These are phyloP conservation scores for Mastacembelus armatus DNA, from an alignment of 2,797 vertebrate species.

Conservation along the genomic window DNA sequence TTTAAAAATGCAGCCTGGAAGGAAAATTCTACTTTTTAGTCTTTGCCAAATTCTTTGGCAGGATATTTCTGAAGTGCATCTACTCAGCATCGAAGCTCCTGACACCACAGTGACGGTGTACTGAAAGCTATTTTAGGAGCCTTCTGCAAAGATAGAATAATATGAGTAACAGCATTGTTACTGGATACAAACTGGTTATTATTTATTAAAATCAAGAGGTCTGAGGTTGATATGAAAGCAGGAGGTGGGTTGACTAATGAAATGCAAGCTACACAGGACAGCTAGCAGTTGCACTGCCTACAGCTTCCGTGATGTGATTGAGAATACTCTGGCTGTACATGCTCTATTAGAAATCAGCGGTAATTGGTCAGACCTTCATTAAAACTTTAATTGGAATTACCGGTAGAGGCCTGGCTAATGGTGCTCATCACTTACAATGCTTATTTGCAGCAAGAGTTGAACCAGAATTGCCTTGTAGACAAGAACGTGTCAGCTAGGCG, in stretches of 20 bases:
- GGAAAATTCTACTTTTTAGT: constrained; percentile 32
- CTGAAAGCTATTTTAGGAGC: constrained; percentile 38
- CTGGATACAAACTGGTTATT: constrained; percentile 9
- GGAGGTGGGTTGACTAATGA: constrained; percentile 49
- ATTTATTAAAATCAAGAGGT: constrained; percentile 24
- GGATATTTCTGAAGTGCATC: neutral
- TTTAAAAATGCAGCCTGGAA: constrained; percentile 42
- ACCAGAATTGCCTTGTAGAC: neutral
- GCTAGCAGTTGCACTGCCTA: constrained; percentile 30
- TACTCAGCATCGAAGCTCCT: neutral
- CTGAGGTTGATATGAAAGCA: constrained; percentile 43
- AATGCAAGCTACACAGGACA: constrained; percentile 31
- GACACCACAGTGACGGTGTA: constrained; percentile 2
- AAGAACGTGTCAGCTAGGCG: neutral
- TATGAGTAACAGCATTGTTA: constrained; percentile 31
- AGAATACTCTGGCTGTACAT: neutral
- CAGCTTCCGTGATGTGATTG: constrained; percentile 21
- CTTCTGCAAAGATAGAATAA: constrained; percentile 9
- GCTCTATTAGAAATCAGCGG: neutral
- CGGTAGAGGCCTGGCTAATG: constrained; percentile 25
- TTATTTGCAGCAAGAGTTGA: constrained; percentile 6
- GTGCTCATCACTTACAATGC: constrained; percentile 6
- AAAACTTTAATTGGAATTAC: constrained; percentile 27
- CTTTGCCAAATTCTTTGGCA: constrained; percentile 37
- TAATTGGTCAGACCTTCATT: constrained; percentile 26